Base-by-base conservation (phyloP, 2,113 vertebrate species). In the Notiomystis cincta region DNA sequence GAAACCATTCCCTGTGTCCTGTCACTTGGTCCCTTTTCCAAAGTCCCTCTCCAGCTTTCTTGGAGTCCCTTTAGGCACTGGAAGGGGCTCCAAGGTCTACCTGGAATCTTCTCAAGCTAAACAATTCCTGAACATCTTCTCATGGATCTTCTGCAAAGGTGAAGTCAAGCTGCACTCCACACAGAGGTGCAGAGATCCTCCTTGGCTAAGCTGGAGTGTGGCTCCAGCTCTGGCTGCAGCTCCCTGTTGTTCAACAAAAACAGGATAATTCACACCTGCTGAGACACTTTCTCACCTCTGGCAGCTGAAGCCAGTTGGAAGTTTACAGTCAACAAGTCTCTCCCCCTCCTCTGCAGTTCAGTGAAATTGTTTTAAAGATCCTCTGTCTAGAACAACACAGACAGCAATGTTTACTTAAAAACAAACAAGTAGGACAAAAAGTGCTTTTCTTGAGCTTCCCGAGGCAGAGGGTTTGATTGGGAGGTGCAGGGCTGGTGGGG, bases 1-100 rank as follows among this genome's bases (percentile, higher is more conserved):
- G 30, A 47, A 76, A 4, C 31, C 25, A 69, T 48, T 56, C 18
- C 30, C 10, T 0, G 6, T 25, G 22, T 23, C 31, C 62, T 77
- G 70, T 19, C 54, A 0, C 48, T 65, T 38, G 31, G 5, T 3
- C 0, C 47, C 25, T 54, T 35, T 4, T 69, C 25, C 40, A 10
- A 1, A 48, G 62, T 28, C 25, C n/a, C 17, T 62, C 47, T 56
- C 9, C 87, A 76, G 30, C 30, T 82, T 30, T 40, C n/a, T 0
- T 67, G 54, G 21, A 82, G 17, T 5, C 15, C 8, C 24, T 69
- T 42, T 2, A 69, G 54, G 13, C 12, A 0, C 25, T 62, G 12
- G 2, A n/a, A 60, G n/a, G 16, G n/a, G 60, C 16, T 40, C 20
- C 0, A 0, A 47, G 38, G 0, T 76, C 11, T 16, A 47, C 25